Base-by-base conservation (phyloP, 2,113 vertebrate genomes). In the Scophthalmus maximus region DNA sequence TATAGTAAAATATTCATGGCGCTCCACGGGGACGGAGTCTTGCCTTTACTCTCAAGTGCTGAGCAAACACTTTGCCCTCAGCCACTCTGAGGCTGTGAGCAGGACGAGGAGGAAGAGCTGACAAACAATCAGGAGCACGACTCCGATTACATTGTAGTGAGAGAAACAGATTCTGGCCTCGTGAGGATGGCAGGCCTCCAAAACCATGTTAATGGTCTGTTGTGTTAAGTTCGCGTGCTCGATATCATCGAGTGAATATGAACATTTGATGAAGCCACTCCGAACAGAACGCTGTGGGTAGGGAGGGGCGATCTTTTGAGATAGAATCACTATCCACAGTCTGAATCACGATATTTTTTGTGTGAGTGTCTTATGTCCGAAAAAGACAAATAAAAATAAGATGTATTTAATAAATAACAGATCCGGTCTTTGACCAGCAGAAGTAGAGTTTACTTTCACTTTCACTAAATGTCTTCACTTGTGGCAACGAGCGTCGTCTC, bases 1-100 rank as follows among this genome's bases (percentile, higher is more conserved):
- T 83, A 38, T 83, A 53, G 85, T 92, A 74, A 93, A 91, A 91
- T 90, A 92, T 92, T 90, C 84, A 91, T 92, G 77, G 59, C 53
- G 52, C 67, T 84, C 86, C 79, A 78, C 76, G 49, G 79, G 87
- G 84, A 89, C 47, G 72, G 77, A 71, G 79, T 86, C 80, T 84
- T 88, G 75, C 86, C 10, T 3, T 49, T 77, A 53, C 80, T 88
- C 77, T 81, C 62, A 70, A 87, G 82, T 83, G 90, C 92, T 91
- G 90, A 91, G 89, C 77, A 81, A 82, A 91, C 92, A 91, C 76
- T 92, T 89, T 51, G 18, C 57, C 63, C 36, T 74, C 22, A 81
- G 81, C 78, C 77, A 70, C 82, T 78, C 64, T 46, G 62, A 79
- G 59, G 75, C 68, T 53, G 58, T 18, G 64, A 78, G 78, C 26